These are phyloP conservation scores for Periplaneta americana DNA, from an alignment of 1,140 invertebrate genomes.

Conservation along the genomic window DNA sequence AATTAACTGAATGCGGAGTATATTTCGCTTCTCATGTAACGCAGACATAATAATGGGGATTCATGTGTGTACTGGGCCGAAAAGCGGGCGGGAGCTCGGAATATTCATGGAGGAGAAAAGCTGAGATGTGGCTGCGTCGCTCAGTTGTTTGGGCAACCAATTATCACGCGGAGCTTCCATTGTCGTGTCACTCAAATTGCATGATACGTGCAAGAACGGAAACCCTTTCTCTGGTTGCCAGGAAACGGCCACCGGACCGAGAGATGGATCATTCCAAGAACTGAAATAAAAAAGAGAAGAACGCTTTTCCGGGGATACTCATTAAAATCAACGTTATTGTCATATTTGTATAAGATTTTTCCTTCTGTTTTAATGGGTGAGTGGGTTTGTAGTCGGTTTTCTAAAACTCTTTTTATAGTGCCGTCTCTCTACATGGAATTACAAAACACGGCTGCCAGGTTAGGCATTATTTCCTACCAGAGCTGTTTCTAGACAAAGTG, in stretches of 20 bases:
- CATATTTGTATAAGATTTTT: neutral
- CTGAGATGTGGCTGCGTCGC: neutral
- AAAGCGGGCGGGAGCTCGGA: neutral
- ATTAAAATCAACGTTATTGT: neutral
- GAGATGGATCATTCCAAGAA: too few species aligned
- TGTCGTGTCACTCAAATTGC: neutral
- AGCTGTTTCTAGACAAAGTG: too few species aligned
- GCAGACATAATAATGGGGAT: neutral
- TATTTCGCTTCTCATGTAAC: neutral
- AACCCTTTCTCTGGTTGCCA: neutral
- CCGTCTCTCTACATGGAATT: too few species aligned
- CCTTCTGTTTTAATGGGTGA: neutral
- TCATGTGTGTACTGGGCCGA: neutral
- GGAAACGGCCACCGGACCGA: neutral
- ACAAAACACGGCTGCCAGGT: too few species aligned
- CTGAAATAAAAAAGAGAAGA: neutral
- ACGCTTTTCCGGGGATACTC: neutral
- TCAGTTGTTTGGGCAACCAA: neutral
- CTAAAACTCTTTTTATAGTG: too few species aligned
- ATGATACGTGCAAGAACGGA: neutral
- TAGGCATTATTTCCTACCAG: too few species aligned
- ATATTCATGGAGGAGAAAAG: neutral
- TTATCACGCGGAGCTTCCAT: neutral
- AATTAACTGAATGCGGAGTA: neutral
- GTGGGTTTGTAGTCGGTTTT: neutral